Evolutionary conservation across 1,140 invertebrate genomes (phyloP), one percentile per base, ranked within the genome.

Genomic region (Aphelenchoides besseyi): DNA sequence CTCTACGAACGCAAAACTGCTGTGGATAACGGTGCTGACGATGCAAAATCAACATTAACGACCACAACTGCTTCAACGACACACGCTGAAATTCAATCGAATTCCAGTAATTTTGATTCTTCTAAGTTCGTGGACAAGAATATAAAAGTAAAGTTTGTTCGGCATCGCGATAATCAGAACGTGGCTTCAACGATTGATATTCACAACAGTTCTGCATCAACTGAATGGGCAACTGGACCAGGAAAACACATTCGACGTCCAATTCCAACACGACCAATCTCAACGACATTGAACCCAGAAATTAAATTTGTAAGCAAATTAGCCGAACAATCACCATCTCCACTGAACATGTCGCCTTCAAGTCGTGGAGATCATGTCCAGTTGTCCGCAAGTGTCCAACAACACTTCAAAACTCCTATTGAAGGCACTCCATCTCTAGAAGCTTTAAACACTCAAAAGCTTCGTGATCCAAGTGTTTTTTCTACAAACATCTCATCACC

Each of bases 1-100:
- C 37, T 72, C 9, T 72, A 71, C 28, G 71, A 59, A 18, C 55
- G 55, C 5, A 59, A 59, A 33, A 33, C 5, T 8, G 32, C 55
- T 12, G 26, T 33, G 26, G 55, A 59, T 23, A 33, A 23, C 55
- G 18, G 55, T 8, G 5, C 5, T 8, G 55, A 59, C 18, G 5
- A 5, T 12, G 23, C 5, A 33, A 18, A 59, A 59, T 5, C 55
- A 29, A 23, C 55, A 41, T 41, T n/a, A 41, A 41, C 5, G n/a
- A 41, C 5, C 37, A 41, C 37, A 41, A 41, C 5, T 48, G 12
- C 41, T 12, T 48, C 41, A 12, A 16, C 41, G 41, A 12, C 32
- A 28, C 55, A 59, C 5, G 55, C 55, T 33, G 5, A 59, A 28
- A 59, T 28, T 59, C 55, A 28, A 33, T 8, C 55, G 5, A 48